These are phyloP conservation scores for Heliconius erato DNA, from an alignment of 2,888 invertebrate genomes.

Conservation along the genomic window DNA sequence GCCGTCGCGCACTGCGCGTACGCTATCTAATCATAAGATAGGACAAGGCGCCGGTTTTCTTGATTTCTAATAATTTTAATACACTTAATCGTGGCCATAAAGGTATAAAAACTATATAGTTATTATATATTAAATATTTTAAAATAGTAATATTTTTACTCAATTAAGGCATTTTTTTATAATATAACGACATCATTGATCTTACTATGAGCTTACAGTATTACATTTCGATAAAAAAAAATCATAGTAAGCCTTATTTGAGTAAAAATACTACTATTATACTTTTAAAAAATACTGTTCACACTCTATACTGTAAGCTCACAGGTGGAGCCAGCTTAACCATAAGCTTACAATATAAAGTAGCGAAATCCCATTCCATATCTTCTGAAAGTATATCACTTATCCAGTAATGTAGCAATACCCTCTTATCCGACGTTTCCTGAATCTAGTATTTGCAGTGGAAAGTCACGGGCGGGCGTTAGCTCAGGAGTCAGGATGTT, in stretches of 20 bases:
- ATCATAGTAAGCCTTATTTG: too few relatives aligned
- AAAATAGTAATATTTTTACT: too few relatives aligned
- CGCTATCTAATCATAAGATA: slow-evolving; percentile 34
- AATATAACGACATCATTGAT: too few relatives aligned
- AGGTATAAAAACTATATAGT: background rate
- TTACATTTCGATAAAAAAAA: too few relatives aligned
- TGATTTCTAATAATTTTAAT: slow-evolving; percentile 23
- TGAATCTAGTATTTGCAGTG: slow-evolving; percentile 31
- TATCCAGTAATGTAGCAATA: background rate
- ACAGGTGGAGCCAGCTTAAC: too few relatives aligned
- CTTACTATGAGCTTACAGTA: too few relatives aligned
- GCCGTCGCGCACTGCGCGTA: slow-evolving; percentile 15
- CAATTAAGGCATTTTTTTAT: too few relatives aligned
- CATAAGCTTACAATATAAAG: too few relatives aligned
- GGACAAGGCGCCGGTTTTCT: slow-evolving; percentile 29
- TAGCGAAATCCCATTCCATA: background rate
- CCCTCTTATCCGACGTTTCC: background rate
- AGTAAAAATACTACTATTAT: too few relatives aligned
- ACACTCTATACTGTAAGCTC: too few relatives aligned
- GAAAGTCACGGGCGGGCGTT: slow-evolving; percentile 14
- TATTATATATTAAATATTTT: too few relatives aligned
- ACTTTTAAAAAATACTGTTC: too few relatives aligned
- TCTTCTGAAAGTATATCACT: background rate
- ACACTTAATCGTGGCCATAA: background rate
- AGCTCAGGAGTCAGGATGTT: slow-evolving; percentile 35